These are phyloP conservation scores for Pocillopora grandis DNA, from an alignment of 92 coral and sea anemone species.

Conservation along the genomic window DNA sequence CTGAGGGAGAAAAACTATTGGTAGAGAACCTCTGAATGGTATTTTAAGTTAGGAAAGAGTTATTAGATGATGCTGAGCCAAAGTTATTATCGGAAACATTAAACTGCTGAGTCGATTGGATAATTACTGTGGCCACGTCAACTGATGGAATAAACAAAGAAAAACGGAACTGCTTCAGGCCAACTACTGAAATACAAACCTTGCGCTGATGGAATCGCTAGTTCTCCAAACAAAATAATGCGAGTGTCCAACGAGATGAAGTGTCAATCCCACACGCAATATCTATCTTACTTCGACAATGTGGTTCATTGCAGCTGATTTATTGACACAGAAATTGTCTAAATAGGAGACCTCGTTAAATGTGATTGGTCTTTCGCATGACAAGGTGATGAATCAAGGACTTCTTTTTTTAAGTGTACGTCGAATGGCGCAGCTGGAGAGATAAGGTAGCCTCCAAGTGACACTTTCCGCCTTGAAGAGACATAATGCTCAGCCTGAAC, in stretches of 20 bases:
- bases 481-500: background rate
- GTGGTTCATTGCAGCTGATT: slow-evolving; percentile 3
- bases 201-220: background rate
- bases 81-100: background rate
- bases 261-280: slow-evolving; percentile 5
- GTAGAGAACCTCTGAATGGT: background rate
- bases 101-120: background rate
- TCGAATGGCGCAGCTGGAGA: slow-evolving; percentile 37
- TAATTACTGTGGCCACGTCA: background rate
- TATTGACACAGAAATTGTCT: slow-evolving; percentile 32
- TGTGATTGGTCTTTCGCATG: slow-evolving; percentile 15
- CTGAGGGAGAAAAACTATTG: background rate
- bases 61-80: background rate
- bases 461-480: background rate
- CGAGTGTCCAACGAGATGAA: background rate
- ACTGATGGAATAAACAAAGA: background rate
- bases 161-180: background rate
- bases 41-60: background rate
- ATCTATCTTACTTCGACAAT: slow-evolving; percentile 6
- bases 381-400: slow-evolving; percentile 22
- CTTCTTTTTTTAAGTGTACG: slow-evolving; percentile 11
- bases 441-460: slow-evolving; percentile 17
- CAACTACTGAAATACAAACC: background rate
- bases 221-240: slow-evolving; percentile 17
- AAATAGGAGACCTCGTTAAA: slow-evolving; percentile 2